Percentiles rank a stretch among this genome's conserved stretches.
Conservation (phyloP, 2,888 invertebrate species). For the Nephrotoma flavescens region DNA sequence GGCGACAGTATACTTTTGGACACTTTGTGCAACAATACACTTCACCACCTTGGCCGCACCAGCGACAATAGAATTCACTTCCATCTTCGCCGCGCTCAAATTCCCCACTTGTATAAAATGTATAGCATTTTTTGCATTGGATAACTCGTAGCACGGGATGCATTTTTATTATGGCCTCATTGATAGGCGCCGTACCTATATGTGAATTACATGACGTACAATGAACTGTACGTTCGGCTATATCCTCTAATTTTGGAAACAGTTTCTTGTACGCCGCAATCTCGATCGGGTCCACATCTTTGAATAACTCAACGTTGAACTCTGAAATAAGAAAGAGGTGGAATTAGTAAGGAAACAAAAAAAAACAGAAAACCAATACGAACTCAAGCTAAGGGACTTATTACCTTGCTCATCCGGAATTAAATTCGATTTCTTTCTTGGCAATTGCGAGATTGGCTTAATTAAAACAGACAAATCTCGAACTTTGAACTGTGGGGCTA, state of each 20-base stretch:
- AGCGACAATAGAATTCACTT: constrained; percentile 66
- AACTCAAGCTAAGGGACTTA: not conserved
- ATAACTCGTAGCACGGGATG: constrained; percentile 61
- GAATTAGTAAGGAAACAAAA: too few relatives aligned
- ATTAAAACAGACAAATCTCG: too few relatives aligned
- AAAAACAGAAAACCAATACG: too few relatives aligned
- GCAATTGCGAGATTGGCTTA: not conserved
- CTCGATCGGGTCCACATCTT: constrained; percentile 38
- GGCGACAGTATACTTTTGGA: constrained; percentile 59
- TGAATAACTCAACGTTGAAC: constrained; percentile 34
- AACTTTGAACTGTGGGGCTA: too few relatives aligned
- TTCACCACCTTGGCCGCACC: constrained; percentile 70
- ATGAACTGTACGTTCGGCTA: constrained; percentile 45
- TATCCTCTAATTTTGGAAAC: constrained; percentile 41
- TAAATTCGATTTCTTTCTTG: not conserved
- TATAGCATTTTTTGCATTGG: constrained; percentile 55
- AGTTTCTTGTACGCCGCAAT: constrained; percentile 35
- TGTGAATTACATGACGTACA: constrained; percentile 64
- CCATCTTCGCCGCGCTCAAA: constrained; percentile 74
- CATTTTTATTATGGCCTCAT: constrained; percentile 47
- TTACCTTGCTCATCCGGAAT: not conserved
- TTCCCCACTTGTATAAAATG: constrained; percentile 66
- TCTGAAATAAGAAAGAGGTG: constrained; percentile 15
- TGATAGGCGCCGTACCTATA: constrained; percentile 52
- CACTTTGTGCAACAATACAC: constrained; percentile 67